Evolutionary conservation across 2,113 vertebrate genomes (phyloP).

Genomic region (Xiphophorus maculatus): DNA sequence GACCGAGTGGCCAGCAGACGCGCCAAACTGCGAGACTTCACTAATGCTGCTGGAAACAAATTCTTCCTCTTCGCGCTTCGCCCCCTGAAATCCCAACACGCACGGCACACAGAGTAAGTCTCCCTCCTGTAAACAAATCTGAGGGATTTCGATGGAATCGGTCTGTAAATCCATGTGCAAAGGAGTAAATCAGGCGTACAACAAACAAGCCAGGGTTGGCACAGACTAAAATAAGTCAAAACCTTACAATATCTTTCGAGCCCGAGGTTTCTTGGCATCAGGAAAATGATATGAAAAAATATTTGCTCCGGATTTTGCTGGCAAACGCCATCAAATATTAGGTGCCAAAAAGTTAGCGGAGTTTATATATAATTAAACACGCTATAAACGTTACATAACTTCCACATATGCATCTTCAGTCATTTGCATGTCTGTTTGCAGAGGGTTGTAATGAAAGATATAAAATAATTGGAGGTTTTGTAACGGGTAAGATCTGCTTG

Average conservation of each 20-base stretch:
- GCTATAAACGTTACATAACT: too few relatives aligned
- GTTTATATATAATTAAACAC: not conserved
- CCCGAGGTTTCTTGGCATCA: constrained; percentile 7
- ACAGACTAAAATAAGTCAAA: not conserved
- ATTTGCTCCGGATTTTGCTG: not conserved
- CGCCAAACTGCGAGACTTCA: constrained; percentile 6
- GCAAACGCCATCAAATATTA: too few relatives aligned
- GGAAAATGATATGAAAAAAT: not conserved
- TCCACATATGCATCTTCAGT: not conserved
- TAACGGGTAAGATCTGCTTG: too few relatives aligned
- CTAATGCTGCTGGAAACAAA: constrained; percentile 26
- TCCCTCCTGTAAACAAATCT: constrained; percentile 45
- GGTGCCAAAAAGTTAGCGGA: too few relatives aligned
- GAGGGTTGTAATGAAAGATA: too few relatives aligned
- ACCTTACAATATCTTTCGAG: not conserved
- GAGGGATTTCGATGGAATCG: constrained; percentile 33
- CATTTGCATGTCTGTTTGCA: too few relatives aligned
- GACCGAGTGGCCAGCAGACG: constrained; percentile 14
- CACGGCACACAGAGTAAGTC: constrained; percentile 32
- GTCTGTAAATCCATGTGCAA: constrained; percentile 14
- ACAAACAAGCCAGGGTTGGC: constrained; percentile 16
- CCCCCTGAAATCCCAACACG: constrained; percentile 42
- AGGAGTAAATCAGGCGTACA: constrained; percentile 14
- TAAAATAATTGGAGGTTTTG: too few relatives aligned
- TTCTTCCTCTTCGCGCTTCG: constrained; percentile 25